Evolutionary conservation across 2,113 vertebrate species (phyloP).

Genomic region (Myotis yumanensis): DNA sequence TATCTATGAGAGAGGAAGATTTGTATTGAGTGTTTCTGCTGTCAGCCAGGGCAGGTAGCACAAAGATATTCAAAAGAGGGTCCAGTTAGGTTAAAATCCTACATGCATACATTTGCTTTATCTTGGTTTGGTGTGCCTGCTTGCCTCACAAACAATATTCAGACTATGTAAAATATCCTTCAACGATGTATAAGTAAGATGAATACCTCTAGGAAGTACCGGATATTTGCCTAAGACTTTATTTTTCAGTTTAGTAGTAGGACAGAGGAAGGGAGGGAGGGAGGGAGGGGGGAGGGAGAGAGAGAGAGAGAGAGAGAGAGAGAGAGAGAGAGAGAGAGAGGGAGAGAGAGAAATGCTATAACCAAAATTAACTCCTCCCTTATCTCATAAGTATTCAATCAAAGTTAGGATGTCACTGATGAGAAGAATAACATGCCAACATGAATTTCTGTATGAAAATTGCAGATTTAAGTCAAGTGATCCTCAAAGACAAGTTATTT

Average conservation of each 20-base stretch:
- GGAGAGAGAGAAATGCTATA: not conserved
- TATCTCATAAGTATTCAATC: not conserved
- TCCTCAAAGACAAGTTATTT: not conserved
- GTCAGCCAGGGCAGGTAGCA: not conserved
- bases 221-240: not conserved
- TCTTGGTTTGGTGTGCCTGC: not conserved
- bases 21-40: not conserved
- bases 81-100: not conserved
- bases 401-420: not conserved
- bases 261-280: too few species aligned
- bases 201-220: not conserved
- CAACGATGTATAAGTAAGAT: not conserved
- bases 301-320: not conserved
- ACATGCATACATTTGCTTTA: not conserved
- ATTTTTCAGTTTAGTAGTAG: not conserved
- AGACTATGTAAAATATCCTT: not conserved
- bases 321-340: too few species aligned
- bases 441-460: not conserved
- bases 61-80: not conserved
- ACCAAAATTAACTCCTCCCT: not conserved
- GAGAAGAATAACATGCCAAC: not conserved
- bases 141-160: not conserved
- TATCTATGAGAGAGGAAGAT: not conserved
- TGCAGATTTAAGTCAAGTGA: not conserved
- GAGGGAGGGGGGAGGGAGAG: not conserved